phyloP scores from a whole-genome alignment of 2,888 invertebrate genomes.

The Meghimatium bilineatum region DNA sequence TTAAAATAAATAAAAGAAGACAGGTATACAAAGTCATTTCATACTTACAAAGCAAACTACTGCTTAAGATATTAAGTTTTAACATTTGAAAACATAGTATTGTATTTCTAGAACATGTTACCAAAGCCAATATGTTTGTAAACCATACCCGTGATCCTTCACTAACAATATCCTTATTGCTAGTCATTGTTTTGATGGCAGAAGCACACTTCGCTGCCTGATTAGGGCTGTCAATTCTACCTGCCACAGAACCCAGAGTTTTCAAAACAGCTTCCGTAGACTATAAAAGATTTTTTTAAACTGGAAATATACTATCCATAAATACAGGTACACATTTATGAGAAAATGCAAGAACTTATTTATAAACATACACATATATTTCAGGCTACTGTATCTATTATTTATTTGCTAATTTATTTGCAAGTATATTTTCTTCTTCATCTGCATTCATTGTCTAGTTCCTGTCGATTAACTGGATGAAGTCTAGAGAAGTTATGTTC shows the following conservation, averaged over 20 bases:
- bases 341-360: not conserved
- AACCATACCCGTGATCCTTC: slow-evolving; percentile 53
- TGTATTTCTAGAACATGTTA: not conserved
- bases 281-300: slow-evolving; percentile 14
- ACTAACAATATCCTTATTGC: slow-evolving; percentile 55
- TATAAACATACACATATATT: not conserved
- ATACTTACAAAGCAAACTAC: too few relatives aligned
- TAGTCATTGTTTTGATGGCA: slow-evolving; percentile 57
- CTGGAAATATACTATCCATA: not conserved
- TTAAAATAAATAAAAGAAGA: too few relatives aligned
- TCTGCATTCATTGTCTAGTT: too few relatives aligned
- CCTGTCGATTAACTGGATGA: too few relatives aligned
- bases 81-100: too few relatives aligned
- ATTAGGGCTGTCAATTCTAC: slow-evolving; percentile 56
- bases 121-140: not conserved
- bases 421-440: too few relatives aligned
- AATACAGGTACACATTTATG: not conserved
- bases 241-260: slow-evolving; percentile 56
- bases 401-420: too few relatives aligned
- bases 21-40: too few relatives aligned
- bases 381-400: too few relatives aligned
- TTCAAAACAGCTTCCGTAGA: slow-evolving; percentile 56
- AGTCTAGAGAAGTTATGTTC: too few relatives aligned
- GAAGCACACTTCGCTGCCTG: slow-evolving; percentile 57
- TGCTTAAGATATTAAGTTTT: too few relatives aligned